Evolutionary conservation across 2,113 vertebrate genomes (phyloP).

Genomic region (Strigops habroptila): DNA sequence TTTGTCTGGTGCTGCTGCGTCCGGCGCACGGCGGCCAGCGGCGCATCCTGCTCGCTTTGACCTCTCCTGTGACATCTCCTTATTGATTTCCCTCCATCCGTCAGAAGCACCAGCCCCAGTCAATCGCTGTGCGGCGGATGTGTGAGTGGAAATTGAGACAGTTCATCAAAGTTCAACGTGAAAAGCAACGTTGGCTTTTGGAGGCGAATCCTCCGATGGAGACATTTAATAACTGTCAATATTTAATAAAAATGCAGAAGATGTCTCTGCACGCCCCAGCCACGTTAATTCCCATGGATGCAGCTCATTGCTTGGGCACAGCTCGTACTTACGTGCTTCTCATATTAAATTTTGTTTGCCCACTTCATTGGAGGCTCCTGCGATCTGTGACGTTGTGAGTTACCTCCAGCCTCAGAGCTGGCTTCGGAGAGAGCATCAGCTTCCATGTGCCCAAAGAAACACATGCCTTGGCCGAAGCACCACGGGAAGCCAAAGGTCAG

Average conservation of each 20-base stretch:
- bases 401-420: neutral
- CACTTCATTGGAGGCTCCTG: neutral
- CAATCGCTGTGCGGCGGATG: slow-evolving; percentile 1
- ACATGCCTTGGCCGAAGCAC: neutral
- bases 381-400: rapidly evolving
- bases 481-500: neutral
- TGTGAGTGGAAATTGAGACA: slow-evolving; percentile 40
- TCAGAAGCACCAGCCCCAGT: neutral
- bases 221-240: slow-evolving; percentile 65
- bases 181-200: slow-evolving; percentile 66
- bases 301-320: neutral
- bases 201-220: slow-evolving; percentile 35
- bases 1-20: slow-evolving; percentile 2
- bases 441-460: neutral
- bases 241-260: slow-evolving; percentile 64
- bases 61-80: slow-evolving; percentile 63
- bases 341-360: neutral
- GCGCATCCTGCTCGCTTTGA: slow-evolving; percentile 45
- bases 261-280: neutral
- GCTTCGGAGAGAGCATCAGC: neutral
- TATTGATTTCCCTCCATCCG: slow-evolving; percentile 65
- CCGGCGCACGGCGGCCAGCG: neutral
- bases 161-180: slow-evolving; percentile 70
- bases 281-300: neutral
- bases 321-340: neutral